A percentile compares a stretch with the other conserved stretches of the same genome.
Conservation (phyloP, 2,113 vertebrate genomes). For the Cyphomyrus plagiostoma region DNA sequence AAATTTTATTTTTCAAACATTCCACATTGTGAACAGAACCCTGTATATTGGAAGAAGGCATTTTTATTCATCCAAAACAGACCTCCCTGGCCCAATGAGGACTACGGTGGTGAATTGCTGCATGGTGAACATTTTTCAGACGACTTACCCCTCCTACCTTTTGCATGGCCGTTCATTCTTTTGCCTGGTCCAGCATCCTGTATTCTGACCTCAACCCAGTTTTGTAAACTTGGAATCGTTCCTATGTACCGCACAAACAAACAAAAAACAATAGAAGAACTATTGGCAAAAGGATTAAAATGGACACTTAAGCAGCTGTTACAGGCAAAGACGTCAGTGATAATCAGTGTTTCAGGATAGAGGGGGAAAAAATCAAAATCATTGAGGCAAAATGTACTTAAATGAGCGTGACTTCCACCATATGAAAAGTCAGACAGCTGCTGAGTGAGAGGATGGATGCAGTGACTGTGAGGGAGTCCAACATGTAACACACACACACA, state of each 20-base stretch:
- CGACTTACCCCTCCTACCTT: conserved; percentile 41
- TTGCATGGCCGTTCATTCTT: conserved; percentile 64
- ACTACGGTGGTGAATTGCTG: conserved; percentile 45
- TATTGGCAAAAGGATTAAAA: conserved; percentile 11
- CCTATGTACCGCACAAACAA: conserved; percentile 42
- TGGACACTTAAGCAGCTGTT: conserved; percentile 32
- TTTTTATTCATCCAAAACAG: conserved; percentile 32
- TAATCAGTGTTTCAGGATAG: conserved; percentile 54
- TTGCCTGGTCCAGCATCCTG: conserved; percentile 67
- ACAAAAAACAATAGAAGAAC: not conserved
- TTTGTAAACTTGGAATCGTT: conserved; percentile 53
- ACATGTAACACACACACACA: not conserved
- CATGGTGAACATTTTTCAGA: conserved; percentile 61
- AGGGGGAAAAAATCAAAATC: not conserved
- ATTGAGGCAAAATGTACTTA: not conserved
- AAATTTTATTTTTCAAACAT: not conserved
- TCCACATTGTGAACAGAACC: conserved; percentile 41
- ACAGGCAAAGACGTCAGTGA: conserved; percentile 57
- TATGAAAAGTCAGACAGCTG: not conserved
- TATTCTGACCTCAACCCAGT: conserved; percentile 44
- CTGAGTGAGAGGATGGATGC: not conserved
- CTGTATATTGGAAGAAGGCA: conserved; percentile 23
- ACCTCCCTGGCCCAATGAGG: conserved; percentile 39
- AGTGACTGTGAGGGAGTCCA: not conserved
- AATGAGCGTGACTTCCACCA: not conserved